Evolutionary conservation across 2,797 vertebrate genomes (phyloP).

Genomic region (Dipus sagitta): DNA sequence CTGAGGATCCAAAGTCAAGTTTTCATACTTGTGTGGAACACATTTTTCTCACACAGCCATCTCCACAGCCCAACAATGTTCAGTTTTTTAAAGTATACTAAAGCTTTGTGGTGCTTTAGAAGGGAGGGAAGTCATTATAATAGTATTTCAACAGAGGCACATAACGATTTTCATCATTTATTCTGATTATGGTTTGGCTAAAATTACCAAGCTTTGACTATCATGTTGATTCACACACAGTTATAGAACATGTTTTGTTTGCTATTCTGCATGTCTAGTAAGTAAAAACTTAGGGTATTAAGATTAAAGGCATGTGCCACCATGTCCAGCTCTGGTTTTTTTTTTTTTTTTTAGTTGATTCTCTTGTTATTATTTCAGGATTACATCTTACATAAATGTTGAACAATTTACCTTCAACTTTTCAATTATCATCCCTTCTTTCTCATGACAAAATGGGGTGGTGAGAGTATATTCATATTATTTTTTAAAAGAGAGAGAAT

Average conservation of each 20-base stretch:
- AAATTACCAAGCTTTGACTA: not conserved
- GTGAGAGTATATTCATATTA: not conserved
- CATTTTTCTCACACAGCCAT: no score
- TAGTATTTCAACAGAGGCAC: slow-evolving; percentile 28
- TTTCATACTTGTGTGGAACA: no score
- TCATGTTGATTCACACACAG: not conserved
- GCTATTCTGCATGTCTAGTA: not conserved
- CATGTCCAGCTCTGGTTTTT: no score
- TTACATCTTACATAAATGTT: not conserved
- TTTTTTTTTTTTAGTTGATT: not conserved
- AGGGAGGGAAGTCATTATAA: not conserved
- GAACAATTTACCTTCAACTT: not conserved
- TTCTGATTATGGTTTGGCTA: slow-evolving; percentile 35
- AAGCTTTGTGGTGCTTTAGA: not conserved
- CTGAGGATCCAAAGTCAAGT: no score
- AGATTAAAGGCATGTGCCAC: no score
- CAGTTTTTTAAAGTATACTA: not conserved
- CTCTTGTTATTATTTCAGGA: not conserved
- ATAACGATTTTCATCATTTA: not conserved
- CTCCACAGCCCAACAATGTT: no score
- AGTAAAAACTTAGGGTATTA: not conserved
- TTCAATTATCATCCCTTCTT: not conserved
- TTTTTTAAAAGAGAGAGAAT: no score
- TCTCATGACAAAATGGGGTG: not conserved
- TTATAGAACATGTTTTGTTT: not conserved